Evolutionary conservation across 2,888 invertebrate genomes (phyloP).

Genomic region (Galeruca laticollis): DNA sequence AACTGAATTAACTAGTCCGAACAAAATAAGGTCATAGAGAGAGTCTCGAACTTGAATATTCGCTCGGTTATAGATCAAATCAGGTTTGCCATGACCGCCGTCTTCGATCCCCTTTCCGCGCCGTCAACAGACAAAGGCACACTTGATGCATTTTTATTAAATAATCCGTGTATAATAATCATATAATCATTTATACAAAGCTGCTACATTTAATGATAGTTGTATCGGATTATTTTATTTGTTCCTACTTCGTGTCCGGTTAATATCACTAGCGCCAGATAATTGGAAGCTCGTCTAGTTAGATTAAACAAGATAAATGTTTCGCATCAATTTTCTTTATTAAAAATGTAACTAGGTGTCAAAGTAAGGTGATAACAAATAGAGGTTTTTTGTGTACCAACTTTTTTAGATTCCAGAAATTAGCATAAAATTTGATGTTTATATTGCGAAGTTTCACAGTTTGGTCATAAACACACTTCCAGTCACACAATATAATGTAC

Average conservation of each 20-base stretch:
- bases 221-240: conserved; percentile 1
- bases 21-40: conserved; percentile 18
- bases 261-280: not conserved
- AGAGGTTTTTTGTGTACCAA: too few relatives aligned
- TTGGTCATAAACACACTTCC: too few relatives aligned
- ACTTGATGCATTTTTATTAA: conserved; percentile 23
- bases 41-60: conserved; percentile 21
- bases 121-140: conserved; percentile 9
- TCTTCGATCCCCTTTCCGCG: conserved; percentile 6
- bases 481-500: too few relatives aligned
- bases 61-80: conserved; percentile 22
- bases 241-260: not conserved
- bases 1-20: not conserved
- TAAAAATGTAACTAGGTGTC: too few relatives aligned
- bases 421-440: too few relatives aligned
- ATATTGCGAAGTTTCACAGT: too few relatives aligned
- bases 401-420: too few relatives aligned
- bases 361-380: too few relatives aligned
- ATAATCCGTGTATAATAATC: not conserved
- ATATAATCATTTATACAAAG: conserved; percentile 6
- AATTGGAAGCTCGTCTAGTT: too few relatives aligned
- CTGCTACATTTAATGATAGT: not conserved
- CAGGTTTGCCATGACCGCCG: conserved; percentile 22
- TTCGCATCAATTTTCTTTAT: too few relatives aligned
- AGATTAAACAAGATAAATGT: too few relatives aligned